Evolutionary conservation across 2,113 vertebrate genomes (phyloP).

Genomic region (Calyptomena viridis): DNA sequence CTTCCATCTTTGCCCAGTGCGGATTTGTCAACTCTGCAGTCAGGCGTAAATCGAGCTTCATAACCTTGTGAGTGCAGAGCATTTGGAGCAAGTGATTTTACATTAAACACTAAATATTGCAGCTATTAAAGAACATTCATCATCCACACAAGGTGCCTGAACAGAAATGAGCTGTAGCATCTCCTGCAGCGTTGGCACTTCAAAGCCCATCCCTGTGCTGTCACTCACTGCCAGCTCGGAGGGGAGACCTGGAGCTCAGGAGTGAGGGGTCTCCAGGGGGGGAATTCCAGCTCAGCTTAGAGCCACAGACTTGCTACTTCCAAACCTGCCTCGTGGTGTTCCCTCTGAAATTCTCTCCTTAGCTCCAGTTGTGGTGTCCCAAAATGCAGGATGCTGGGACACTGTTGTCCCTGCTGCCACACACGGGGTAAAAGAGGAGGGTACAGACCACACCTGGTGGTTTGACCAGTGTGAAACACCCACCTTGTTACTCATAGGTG

Average conservation of each 20-base stretch:
- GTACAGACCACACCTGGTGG: neutral
- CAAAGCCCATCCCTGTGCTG: neutral
- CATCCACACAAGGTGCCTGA: neutral
- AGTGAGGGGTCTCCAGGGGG: neutral
- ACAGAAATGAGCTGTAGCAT: slow-evolving; percentile 47
- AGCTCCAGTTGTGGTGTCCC: neutral
- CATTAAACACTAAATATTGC: slow-evolving; percentile 54
- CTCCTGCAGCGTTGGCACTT: neutral
- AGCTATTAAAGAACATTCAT: slow-evolving; percentile 55
- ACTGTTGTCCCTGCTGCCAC: neutral
- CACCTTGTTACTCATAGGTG: too few species aligned
- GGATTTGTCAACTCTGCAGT: neutral
- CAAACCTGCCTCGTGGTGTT: neutral
- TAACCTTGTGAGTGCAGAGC: slow-evolving; percentile 9
- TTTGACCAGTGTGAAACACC: neutral
- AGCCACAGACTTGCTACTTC: neutral
- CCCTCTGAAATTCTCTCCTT: neutral
- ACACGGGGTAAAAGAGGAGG: neutral
- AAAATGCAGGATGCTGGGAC: neutral
- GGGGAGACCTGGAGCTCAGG: neutral
- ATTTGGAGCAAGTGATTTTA: slow-evolving; percentile 36
- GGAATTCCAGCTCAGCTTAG: neutral
- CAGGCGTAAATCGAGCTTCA: neutral
- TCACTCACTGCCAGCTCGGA: neutral
- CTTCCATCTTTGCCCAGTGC: neutral